A percentile compares a stretch with the other conserved stretches of the same genome.
These are phyloP conservation scores for Pogoniulus pusillus DNA, from an alignment of 2,797 vertebrate genomes.

Conservation along the genomic window DNA sequence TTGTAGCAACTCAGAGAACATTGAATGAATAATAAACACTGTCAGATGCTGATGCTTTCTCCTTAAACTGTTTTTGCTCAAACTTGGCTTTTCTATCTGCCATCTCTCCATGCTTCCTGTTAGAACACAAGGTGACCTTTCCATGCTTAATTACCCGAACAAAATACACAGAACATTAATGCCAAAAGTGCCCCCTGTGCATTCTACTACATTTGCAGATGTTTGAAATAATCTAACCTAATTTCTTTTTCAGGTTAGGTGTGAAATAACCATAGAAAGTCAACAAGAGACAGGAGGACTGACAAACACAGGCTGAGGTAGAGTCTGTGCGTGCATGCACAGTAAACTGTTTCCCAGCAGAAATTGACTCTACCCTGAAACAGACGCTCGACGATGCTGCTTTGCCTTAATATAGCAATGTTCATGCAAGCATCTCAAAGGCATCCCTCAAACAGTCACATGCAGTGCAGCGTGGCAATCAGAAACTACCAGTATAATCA, in stretches of 20 bases:
- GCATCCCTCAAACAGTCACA: neutral
- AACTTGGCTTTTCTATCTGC: constrained; percentile 1
- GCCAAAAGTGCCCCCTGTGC: constrained; percentile 41
- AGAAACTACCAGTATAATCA: neutral
- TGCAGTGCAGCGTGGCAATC: neutral
- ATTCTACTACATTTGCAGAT: constrained; percentile 22
- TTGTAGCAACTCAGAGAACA: neutral
- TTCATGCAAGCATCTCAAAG: neutral
- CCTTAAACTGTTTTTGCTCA: constrained; percentile 47
- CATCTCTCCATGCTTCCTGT: neutral
- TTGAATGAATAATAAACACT: constrained; percentile 12
- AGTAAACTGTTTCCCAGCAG: neutral
- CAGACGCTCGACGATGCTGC: neutral
- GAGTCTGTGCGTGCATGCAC: neutral
- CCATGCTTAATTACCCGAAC: constrained; percentile 67
- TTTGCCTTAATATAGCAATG: neutral
- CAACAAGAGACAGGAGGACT: neutral
- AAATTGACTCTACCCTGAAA: neutral
- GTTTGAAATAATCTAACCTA: constrained; percentile 42
- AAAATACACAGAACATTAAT: constrained; percentile 64
- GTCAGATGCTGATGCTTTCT: constrained; percentile 7
- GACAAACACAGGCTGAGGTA: neutral
- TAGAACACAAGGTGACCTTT: constrained; percentile 73
- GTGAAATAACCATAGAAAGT: constrained; percentile 2
- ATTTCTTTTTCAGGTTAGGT: constrained; percentile 19